These are phyloP conservation scores for Rhinogobius similis DNA, from an alignment of 2,113 vertebrate genomes.

Conservation along the genomic window DNA sequence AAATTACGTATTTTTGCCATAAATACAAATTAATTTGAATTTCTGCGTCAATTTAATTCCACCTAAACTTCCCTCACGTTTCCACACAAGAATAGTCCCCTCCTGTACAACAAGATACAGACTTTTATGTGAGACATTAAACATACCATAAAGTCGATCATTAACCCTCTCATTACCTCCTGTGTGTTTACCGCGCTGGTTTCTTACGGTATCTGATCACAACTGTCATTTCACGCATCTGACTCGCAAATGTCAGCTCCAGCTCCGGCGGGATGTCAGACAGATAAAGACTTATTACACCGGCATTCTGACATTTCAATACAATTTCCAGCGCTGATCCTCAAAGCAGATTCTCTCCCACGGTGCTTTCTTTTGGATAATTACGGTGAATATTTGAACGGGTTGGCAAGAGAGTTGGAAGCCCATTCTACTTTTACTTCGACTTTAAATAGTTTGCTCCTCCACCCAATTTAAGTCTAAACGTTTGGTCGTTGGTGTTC, in stretches of 20 bases:
- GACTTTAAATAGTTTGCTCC: no score
- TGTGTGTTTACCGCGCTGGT: constrained; percentile 35
- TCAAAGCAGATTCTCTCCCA: constrained; percentile 23
- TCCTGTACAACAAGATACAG: constrained; percentile 36
- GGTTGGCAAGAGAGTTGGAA: background rate
- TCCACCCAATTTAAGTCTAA: no score
- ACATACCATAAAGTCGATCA: constrained; percentile 48
- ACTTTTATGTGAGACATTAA: constrained; percentile 37
- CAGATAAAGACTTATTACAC: constrained; percentile 31
- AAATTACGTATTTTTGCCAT: no score
- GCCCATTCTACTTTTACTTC: no score
- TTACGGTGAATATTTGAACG: constrained; percentile 5
- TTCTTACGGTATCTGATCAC: constrained; percentile 29
- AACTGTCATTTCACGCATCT: constrained; percentile 36
- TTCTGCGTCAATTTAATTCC: no score
- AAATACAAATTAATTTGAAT: no score
- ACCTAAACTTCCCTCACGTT: no score
- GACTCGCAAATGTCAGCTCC: constrained; percentile 38
- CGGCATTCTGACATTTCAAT: constrained; percentile 44
- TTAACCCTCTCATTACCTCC: constrained; percentile 59
- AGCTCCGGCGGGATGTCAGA: constrained; percentile 11
- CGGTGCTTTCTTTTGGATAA: constrained; percentile 12
- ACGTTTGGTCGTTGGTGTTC: no score
- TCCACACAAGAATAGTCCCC: background rate
- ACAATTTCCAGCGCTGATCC: constrained; percentile 20